These are phyloP conservation scores for Coremacera marginata DNA, from an alignment of 2,888 invertebrate species.

Conservation along the genomic window DNA sequence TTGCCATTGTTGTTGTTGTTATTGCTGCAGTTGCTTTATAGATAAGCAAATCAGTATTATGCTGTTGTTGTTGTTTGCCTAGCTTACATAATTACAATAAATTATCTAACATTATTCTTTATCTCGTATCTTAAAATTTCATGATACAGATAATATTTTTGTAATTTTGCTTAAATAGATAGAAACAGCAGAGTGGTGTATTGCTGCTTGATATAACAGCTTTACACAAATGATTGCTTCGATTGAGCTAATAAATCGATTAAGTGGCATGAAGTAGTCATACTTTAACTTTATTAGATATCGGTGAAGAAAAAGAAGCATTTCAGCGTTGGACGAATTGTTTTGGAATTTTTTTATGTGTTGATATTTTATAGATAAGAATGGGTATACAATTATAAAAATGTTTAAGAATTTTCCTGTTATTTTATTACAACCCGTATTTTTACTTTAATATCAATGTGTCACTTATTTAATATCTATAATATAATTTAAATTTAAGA, in stretches of 20 bases:
- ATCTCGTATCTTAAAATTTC: constrained; percentile 39
- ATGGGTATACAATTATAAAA: no score
- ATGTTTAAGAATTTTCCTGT: neutral
- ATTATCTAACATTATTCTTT: constrained; percentile 44
- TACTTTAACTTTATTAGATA: neutral
- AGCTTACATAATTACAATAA: constrained; percentile 45
- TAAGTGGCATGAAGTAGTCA: neutral
- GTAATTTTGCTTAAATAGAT: neutral
- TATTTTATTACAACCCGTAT: no score
- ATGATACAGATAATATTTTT: constrained; percentile 7
- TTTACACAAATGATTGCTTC: neutral
- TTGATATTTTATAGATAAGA: no score
- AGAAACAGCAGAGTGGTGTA: neutral
- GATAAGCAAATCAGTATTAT: constrained; percentile 18
- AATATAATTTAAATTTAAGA: neutral
- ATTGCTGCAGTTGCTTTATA: neutral
- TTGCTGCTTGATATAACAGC: neutral
- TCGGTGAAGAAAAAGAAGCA: neutral
- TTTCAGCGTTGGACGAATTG: neutral
- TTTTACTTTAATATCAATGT: neutral
- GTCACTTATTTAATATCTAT: neutral
- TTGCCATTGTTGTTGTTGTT: neutral
- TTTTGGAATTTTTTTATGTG: neutral
- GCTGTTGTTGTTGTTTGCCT: constrained; percentile 24
- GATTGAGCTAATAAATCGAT: constrained; percentile 18